Conservation (phyloP, 1,140 invertebrate genomes). For the Halesus radiatus region DNA sequence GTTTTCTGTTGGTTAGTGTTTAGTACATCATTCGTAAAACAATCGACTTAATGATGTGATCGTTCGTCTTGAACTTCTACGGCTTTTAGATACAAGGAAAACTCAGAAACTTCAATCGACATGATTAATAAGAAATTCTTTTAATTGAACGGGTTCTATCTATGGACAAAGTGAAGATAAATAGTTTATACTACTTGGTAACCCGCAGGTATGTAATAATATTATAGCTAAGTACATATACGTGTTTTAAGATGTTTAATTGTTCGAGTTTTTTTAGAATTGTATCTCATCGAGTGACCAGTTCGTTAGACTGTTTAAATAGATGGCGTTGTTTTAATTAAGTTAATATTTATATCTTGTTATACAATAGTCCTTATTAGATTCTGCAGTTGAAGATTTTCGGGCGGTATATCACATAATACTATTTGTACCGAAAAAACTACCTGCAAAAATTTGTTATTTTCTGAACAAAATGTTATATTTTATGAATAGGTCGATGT, state of each 20-base stretch:
- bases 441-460: too few relatives aligned
- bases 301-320: conserved; percentile 32
- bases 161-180: background rate
- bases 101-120: background rate
- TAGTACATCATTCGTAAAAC: too few relatives aligned
- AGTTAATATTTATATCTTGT: background rate
- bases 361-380: too few relatives aligned
- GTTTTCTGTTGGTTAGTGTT: too few relatives aligned
- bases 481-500: too few relatives aligned
- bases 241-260: conserved; percentile 26
- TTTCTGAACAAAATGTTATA: too few relatives aligned
- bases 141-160: conserved; percentile 25
- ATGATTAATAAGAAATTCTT: conserved; percentile 17
- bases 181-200: background rate
- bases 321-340: conserved; percentile 19
- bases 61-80: too few relatives aligned
- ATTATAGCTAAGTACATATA: background rate
- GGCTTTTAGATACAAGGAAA: background rate
- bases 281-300: conserved; percentile 1
- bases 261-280: conserved; percentile 29
- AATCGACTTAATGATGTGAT: too few relatives aligned
- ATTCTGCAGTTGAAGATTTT: too few relatives aligned
- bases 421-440: too few relatives aligned
- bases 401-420: too few relatives aligned
- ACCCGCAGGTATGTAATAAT: too few relatives aligned